phyloP scores from a whole-genome alignment of 2,113 vertebrate genomes.

The Calonectris borealis region DNA sequence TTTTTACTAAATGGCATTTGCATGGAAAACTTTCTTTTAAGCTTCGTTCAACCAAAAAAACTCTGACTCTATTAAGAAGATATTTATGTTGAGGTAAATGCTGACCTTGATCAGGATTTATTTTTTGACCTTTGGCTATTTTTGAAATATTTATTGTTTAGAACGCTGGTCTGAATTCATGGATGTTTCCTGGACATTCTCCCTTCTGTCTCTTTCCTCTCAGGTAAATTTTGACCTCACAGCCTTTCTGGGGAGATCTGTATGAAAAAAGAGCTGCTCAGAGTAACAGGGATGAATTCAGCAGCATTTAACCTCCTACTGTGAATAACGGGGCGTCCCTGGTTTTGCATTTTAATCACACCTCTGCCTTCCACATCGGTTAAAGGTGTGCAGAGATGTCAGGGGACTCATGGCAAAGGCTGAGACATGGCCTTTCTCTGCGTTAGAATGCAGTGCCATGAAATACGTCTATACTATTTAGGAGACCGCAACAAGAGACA shows the following conservation, averaged over 20 bases:
- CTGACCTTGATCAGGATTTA: slow-evolving; percentile 2
- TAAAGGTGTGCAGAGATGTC: neutral
- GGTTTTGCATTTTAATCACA: neutral
- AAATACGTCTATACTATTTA: neutral
- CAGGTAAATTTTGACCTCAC: neutral
- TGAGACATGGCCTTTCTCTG: neutral
- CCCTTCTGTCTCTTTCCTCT: neutral
- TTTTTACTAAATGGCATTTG: slow-evolving; percentile 16
- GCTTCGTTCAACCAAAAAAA: neutral
- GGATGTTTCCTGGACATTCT: neutral
- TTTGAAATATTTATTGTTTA: slow-evolving; percentile 21
- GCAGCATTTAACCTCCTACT: neutral
- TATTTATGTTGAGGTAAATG: slow-evolving; percentile 16
- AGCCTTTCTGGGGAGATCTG: neutral
- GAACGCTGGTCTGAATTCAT: neutral
- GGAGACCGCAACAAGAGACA: neutral
- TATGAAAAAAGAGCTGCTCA: neutral
- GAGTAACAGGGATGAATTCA: neutral
- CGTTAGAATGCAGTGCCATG: neutral
- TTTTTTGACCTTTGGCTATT: slow-evolving; percentile 25
- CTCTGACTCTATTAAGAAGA: neutral
- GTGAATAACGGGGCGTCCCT: neutral
- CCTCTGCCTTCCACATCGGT: neutral
- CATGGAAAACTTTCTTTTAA: slow-evolving; percentile 2
- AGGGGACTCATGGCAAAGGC: neutral